Conservation (phyloP, 2,113 vertebrate genomes). For the human region GRCh38 chrX:100805501-100806000, state of each 20-base stretch:
- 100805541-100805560: not conserved
- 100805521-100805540: not conserved
- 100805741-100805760: not conserved
- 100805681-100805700: not conserved
- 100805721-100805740: not conserved
- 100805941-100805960: not conserved
- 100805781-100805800: not conserved
- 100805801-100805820: not conserved
- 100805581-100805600: not conserved
- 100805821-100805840: not conserved
- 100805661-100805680: not conserved
- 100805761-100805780: not conserved
- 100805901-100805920: not conserved
- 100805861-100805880: not conserved
- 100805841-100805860: not conserved
- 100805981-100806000: not conserved
- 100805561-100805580: not conserved
- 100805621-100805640: not conserved
- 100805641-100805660: not conserved
- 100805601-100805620: slow-evolving; percentile 5
- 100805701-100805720: not conserved
- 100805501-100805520: not conserved
- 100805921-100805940: not conserved
- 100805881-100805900: not conserved
- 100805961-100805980: not conserved